Evolutionary conservation across 1,140 invertebrate genomes (phyloP).

Genomic region (Conus ventricosus): DNA sequence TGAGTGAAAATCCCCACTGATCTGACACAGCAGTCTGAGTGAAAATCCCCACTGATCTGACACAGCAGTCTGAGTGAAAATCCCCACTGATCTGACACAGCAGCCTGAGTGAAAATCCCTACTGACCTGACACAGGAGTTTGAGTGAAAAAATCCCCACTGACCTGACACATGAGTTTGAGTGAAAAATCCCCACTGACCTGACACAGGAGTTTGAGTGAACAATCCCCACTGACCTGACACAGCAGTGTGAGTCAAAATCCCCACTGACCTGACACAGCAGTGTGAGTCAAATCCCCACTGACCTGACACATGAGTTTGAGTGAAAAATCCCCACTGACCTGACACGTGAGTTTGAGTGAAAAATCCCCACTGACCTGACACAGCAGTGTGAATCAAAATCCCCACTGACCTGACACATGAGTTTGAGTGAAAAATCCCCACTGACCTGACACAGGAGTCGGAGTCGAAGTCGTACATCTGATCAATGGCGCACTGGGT

Average conservation of each 20-base stretch:
- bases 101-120: not conserved
- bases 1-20: not conserved
- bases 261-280: no score
- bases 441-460: conserved; percentile 18
- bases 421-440: not conserved
- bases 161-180: no score
- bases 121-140: conserved; percentile 18
- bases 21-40: not conserved
- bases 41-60: no score
- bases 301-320: no score
- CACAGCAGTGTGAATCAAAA: not conserved
- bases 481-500: not conserved
- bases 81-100: not conserved
- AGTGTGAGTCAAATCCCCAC: no score
- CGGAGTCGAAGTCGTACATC: conserved; percentile 25
- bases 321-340: not conserved
- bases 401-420: not conserved
- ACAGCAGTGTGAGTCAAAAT: no score
- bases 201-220: no score
- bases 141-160: not conserved
- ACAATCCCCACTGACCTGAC: no score
- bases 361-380: no score
- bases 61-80: not conserved
- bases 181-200: no score
- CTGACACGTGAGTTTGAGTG: not conserved